Percentiles rank a stretch among this genome's conserved stretches.
These are phyloP conservation scores for Crematogaster levior DNA, from an alignment of 2,888 invertebrate species.

Conservation along the genomic window DNA sequence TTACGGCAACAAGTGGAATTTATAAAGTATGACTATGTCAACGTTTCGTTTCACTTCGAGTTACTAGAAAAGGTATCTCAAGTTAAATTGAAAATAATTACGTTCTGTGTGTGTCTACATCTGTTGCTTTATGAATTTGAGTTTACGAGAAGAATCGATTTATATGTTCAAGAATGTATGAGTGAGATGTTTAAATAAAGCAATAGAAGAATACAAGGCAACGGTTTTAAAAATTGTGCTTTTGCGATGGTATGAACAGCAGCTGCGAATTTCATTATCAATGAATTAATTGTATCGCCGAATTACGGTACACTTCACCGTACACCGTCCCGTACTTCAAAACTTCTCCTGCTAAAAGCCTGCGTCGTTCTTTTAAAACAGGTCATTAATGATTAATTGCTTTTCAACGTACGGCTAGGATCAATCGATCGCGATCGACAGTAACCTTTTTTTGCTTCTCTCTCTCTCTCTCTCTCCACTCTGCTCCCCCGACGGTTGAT, in stretches of 20 bases:
- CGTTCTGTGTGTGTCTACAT: not conserved
- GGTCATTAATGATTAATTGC: conserved; percentile 55
- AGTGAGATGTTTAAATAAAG: conserved; percentile 3
- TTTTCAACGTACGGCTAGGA: conserved; percentile 27
- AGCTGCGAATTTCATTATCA: conserved; percentile 35
- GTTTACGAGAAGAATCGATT: not conserved
- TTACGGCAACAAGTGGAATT: conserved; percentile 33
- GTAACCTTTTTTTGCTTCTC: conserved; percentile 1
- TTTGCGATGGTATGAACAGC: not conserved
- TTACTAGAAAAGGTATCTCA: not conserved
- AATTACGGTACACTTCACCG: conserved; percentile 24
- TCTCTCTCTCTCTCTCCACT: conserved; percentile 18
- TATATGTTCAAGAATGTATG: not conserved
- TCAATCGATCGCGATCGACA: conserved; percentile 69
- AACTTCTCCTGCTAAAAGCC: conserved; percentile 39
- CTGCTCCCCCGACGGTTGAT: conserved; percentile 59
- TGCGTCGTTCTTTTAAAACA: conserved; percentile 35
- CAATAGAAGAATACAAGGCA: not conserved
- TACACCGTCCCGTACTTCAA: conserved; percentile 41
- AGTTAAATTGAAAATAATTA: not conserved
- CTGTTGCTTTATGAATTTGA: conserved; percentile 2
- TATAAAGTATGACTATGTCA: not conserved
- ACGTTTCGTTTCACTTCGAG: not conserved
- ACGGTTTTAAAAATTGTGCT: not conserved
- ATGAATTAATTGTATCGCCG: conserved; percentile 29